These are phyloP conservation scores for Onychomys leucogaster DNA, from an alignment of 2,797 vertebrate species.

Conservation along the genomic window DNA sequence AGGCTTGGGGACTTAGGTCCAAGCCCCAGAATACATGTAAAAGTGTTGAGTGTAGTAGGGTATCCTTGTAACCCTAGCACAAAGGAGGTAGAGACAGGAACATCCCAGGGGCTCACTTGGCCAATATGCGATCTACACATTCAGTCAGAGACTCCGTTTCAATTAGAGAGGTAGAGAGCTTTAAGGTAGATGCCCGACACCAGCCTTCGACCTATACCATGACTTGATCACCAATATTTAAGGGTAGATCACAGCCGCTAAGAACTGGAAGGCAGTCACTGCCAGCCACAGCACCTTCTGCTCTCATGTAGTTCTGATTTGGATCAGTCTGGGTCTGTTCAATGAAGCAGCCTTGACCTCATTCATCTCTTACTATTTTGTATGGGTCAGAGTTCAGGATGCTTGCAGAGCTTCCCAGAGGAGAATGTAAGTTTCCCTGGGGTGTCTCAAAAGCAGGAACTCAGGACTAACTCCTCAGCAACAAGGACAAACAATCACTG, in stretches of 20 bases:
- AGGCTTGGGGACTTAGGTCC: no score
- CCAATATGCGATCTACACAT: not conserved
- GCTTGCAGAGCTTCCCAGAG: not conserved
- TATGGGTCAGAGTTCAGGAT: slow-evolving; percentile 9
- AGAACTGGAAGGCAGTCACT: not conserved
- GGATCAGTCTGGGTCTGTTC: not conserved
- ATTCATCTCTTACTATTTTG: not conserved
- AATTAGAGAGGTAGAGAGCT: not conserved
- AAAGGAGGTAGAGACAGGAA: not conserved
- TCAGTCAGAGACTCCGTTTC: not conserved
- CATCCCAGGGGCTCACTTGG: no score
- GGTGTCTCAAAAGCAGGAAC: slow-evolving; percentile 9
- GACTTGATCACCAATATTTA: not conserved
- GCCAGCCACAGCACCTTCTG: not conserved
- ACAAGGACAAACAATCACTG: not conserved
- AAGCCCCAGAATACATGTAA: not conserved
- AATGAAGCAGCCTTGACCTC: not conserved
- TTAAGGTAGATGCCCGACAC: not conserved
- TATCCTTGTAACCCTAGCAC: not conserved
- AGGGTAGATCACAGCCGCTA: not conserved
- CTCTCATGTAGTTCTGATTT: not conserved
- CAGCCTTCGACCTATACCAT: not conserved
- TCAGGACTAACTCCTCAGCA: not conserved
- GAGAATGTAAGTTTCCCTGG: not conserved
- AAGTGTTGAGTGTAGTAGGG: not conserved